Base-by-base conservation (phyloP, 2,113 vertebrate genomes). In the Rhagologus leucostigma region DNA sequence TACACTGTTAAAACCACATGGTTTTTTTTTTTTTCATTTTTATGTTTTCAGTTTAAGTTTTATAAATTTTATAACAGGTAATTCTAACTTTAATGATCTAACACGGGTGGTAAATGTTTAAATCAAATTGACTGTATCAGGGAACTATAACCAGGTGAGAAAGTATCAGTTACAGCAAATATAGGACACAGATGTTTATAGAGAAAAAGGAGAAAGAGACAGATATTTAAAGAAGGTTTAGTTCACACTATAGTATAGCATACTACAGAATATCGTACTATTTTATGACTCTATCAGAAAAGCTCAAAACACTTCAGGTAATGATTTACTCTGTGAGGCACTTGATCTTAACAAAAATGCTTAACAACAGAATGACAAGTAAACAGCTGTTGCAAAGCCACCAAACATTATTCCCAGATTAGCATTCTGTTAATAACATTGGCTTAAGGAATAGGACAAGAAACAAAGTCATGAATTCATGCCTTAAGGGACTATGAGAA, bases 81-180 rank as follows among this genome's bases (percentile, higher is more conserved):
- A 57, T 89, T 93, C 35, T 83, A 88, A 81, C 67, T 74, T 93
- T 92, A 94, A 84, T 39, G 73, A 84, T 93, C 73, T 84, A 90
- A 69, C 41, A 75, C 20, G 22, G 29, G 22, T 88, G 60, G 55
- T 94, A 96, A 95, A 95, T 79, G 19, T 82, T 94, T 88, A 64
- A 86, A 93, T 95, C 81, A 96, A 94, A 93, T 88, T 81, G 62
- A 82, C n/a, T 96, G 6, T 95, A 93, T 87, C 78, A 64, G 30
- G 69, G 78, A 94, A 90, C n/a, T 52, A 16, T 64, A 88, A 70
- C 78, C 68, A 93, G 68, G 86, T 6, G 17, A 91, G 46, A 95
- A 95, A 92, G 32, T 89, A 95, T 96, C 81, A 64, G 84, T 96
- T 97, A 68, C 94, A 94, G 49, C 29, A 92, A 85, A 81, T 94